A percentile compares a stretch with the other conserved stretches of the same genome.
Evolutionary conservation across 92 coral and sea anemone species (phyloP).

Genomic region (Porites evermanni): DNA sequence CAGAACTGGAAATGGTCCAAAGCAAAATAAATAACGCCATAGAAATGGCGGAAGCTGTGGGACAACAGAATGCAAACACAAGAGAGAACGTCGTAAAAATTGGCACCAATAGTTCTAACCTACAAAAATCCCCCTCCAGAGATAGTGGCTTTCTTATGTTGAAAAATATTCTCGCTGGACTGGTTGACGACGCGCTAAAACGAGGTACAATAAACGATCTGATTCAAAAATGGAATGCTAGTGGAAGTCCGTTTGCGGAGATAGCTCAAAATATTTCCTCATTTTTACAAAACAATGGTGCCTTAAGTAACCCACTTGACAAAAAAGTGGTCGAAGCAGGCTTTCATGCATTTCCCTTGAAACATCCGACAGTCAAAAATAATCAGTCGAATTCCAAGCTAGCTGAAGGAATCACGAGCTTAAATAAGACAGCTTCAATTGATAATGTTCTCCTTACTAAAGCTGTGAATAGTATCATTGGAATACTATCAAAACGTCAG

Average conservation of each 20-base stretch:
- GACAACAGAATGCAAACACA: slow-evolving; percentile 42
- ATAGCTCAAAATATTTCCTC: slow-evolving; percentile 41
- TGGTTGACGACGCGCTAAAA: slow-evolving; percentile 30
- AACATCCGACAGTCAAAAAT: not conserved
- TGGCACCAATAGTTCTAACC: slow-evolving; percentile 2
- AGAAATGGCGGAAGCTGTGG: slow-evolving; percentile 64
- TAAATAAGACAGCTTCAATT: not conserved
- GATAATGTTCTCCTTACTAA: slow-evolving; percentile 5
- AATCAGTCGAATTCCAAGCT: slow-evolving; percentile 1
- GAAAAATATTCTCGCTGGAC: slow-evolving; percentile 8
- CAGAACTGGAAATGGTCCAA: slow-evolving; percentile 47
- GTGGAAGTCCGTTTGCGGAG: slow-evolving; percentile 45
- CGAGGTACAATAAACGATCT: slow-evolving; percentile 30
- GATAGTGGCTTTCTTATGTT: slow-evolving; percentile 3
- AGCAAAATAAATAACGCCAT: slow-evolving; percentile 73
- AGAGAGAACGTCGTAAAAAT: slow-evolving; percentile 59
- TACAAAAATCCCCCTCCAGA: not conserved
- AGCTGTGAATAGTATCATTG: slow-evolving; percentile 28
- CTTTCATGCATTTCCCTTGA: not conserved
- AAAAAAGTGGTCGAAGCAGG: not conserved
- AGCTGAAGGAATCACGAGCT: not conserved
- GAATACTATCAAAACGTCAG: slow-evolving; percentile 25
- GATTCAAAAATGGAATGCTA: slow-evolving; percentile 27
- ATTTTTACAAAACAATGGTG: slow-evolving; percentile 7
- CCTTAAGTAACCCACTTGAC: not conserved